Evolutionary conservation across 2,113 vertebrate genomes (phyloP).

Genomic region (Urocynchramus pylzowi): DNA sequence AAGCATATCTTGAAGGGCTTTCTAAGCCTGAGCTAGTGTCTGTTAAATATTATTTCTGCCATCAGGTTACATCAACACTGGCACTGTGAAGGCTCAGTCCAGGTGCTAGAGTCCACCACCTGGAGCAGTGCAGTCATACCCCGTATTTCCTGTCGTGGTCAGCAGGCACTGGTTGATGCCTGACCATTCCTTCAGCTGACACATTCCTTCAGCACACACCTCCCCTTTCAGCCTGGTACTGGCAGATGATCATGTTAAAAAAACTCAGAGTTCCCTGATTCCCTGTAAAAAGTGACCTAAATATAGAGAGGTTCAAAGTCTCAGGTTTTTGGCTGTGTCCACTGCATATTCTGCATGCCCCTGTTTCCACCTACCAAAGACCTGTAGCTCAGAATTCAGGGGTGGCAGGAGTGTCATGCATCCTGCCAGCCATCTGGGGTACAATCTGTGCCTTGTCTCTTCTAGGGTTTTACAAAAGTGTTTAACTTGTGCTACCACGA

Average conservation of each 20-base stretch:
- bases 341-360: accelerated
- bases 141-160: accelerated
- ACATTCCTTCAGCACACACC: accelerated
- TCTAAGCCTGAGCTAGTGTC: not conserved
- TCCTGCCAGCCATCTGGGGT: not conserved
- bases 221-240: not conserved
- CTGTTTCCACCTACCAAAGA: not conserved
- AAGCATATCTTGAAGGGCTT: not conserved
- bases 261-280: not conserved
- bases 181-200: not conserved
- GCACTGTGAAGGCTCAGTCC: not conserved
- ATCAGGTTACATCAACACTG: not conserved
- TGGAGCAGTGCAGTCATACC: not conserved
- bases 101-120: not conserved
- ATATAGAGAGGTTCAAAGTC: not conserved
- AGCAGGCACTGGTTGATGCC: not conserved
- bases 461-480: not conserved
- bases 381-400: not conserved
- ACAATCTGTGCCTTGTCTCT: not conserved
- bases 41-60: not conserved
- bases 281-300: not conserved
- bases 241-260: not conserved
- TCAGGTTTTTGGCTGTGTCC: not conserved
- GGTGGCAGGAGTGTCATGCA: not conserved
- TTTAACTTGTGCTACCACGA: not conserved